Evolutionary conservation across 64 coral and sea anemone genomes (phyloP), one percentile per base, ranked within the genome.

Genomic region (Actinia equina): DNA sequence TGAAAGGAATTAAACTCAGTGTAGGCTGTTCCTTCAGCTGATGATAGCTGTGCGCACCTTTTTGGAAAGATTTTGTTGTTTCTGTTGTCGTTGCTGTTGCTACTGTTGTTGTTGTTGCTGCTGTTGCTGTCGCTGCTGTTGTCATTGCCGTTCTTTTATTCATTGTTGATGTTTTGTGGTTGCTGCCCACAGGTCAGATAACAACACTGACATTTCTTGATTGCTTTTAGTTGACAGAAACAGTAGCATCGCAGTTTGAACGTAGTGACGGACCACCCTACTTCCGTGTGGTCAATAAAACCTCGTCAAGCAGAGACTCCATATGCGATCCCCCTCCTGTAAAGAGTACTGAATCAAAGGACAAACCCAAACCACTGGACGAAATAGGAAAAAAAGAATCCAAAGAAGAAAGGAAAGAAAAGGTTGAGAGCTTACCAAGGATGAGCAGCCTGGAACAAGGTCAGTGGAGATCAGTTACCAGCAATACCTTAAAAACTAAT

Each of bases 241-340:
- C 97, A 8, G 97, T 99, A 23, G 94, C 97, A 18, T 95, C 93
- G 64, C 97, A 99, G 85, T 99, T 99, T 89, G 97, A 99, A 79
- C 93, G 97, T n/a, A 92, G 97, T 77, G 97, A 99, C 14, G 87
- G 93, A 44, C 90, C 97, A 62, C 97, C 97, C 14, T 99, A 88
- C 60, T 91, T 95, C 52, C 84, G 88, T 46, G 81, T 92, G 5
- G 49, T 95, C 27, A 87, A 89, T 79, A 99, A 95, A 79, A 42
- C 84, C 14, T 99, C 93, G 41, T 82, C 53, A 23, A 99, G 94
- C 83, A 77, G 91, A 46, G 94, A 96, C 71, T 96, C 94, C 2
- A 79, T 96, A 67, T 89, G 37, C 76, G 94, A 96, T 30, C 76
- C 30, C 30, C 30, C 44, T 25, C 4, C 44, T 6, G 78, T 80